Conservation (phyloP, 2,797 vertebrate species). For the Trachops cirrhosus region DNA sequence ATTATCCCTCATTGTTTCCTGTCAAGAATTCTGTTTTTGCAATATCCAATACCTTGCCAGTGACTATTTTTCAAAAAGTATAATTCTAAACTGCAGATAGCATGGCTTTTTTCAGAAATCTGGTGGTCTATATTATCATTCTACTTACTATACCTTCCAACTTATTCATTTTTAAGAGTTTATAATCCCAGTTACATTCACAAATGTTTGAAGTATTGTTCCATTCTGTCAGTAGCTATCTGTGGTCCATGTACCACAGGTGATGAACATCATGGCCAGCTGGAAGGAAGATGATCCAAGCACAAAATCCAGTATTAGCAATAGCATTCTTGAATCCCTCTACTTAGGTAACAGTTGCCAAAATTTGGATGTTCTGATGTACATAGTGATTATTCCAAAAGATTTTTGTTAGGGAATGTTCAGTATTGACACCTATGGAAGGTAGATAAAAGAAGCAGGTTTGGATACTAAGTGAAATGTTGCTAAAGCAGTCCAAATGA, state of each 20-base stretch:
- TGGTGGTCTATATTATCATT: background rate
- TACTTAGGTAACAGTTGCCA: background rate
- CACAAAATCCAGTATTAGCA: background rate
- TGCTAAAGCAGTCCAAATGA: background rate
- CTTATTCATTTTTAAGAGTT: background rate
- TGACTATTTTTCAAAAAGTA: background rate
- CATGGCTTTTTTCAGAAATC: background rate
- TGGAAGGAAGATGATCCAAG: background rate
- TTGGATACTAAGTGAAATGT: background rate
- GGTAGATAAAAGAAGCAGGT: background rate
- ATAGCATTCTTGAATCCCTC: background rate
- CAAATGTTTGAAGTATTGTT: background rate
- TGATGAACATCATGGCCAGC: background rate
- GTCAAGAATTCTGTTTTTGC: background rate
- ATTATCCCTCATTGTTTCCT: background rate
- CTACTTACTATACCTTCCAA: background rate
- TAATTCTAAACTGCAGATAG: background rate
- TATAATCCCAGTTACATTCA: background rate
- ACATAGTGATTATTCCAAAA: background rate
- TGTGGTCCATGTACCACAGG: background rate
- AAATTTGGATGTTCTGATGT: background rate
- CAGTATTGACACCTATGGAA: background rate
- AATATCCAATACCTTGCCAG: background rate
- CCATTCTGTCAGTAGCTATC: background rate
- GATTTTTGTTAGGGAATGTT: background rate